Evolutionary conservation across 2,888 invertebrate genomes (phyloP).

Genomic region (Acleris holmiana): DNA sequence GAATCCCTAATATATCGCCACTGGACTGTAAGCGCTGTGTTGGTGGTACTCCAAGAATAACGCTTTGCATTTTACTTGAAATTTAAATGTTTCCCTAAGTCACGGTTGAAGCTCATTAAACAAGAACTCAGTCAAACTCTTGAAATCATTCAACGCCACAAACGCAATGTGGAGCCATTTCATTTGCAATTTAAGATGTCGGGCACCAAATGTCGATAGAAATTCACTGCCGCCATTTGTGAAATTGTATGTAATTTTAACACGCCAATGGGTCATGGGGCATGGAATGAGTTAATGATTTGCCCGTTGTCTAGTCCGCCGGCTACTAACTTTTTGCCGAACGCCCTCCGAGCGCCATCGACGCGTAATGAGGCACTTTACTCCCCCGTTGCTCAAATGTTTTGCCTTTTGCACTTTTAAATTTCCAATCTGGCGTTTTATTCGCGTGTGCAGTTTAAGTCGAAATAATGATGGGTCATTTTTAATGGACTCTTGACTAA

Average conservation of each 20-base stretch:
- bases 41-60: not conserved
- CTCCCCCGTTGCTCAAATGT: conserved; percentile 56
- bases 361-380: conserved; percentile 72
- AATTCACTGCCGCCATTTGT: no score
- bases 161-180: no score
- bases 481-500: no score
- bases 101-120: conserved; percentile 13
- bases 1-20: no score
- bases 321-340: conserved; percentile 51
- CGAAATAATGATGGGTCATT: no score
- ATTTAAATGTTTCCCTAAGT: conserved; percentile 31
- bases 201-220: no score
- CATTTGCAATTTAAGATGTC: no score
- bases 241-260: no score
- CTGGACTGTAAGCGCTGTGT: no score
- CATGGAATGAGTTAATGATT: conserved; percentile 22
- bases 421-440: conserved; percentile 40
- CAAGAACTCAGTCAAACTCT: no score
- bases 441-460: conserved; percentile 3
- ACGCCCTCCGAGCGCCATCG: conserved; percentile 58
- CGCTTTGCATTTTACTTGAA: conserved; percentile 1
- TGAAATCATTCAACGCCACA: no score
- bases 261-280: no score
- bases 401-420: conserved; percentile 64
- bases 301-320: conserved; percentile 47